Conservation (phyloP, 2,888 invertebrate species). For the Rhingia rostrata region DNA sequence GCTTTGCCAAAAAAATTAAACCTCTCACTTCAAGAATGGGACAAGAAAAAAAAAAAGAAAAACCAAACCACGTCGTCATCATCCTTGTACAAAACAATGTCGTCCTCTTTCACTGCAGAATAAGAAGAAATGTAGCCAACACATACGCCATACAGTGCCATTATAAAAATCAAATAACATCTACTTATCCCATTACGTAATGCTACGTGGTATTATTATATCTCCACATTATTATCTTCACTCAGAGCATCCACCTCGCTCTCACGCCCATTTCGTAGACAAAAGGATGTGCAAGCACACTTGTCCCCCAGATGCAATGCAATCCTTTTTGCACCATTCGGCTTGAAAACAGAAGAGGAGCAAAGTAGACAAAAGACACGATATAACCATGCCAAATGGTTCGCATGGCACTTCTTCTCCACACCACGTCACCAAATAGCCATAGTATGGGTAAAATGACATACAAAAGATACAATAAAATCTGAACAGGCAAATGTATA, state of each 20-base stretch:
- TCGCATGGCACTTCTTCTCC: slow-evolving; percentile 26
- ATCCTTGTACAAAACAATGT: slow-evolving; percentile 21
- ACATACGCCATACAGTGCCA: slow-evolving; percentile 29
- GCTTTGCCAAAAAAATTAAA: slow-evolving; percentile 71
- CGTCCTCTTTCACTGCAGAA: slow-evolving; percentile 16
- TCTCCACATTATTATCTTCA: slow-evolving; percentile 68
- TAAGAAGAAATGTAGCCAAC: slow-evolving; percentile 7
- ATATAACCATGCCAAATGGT: slow-evolving; percentile 64
- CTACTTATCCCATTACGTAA: slow-evolving; percentile 74
- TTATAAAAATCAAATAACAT: slow-evolving; percentile 74
- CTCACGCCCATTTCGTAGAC: background rate
- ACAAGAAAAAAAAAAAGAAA: background rate
- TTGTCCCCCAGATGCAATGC: slow-evolving; percentile 57
- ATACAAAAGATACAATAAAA: slow-evolving; percentile 50
- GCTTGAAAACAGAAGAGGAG: slow-evolving; percentile 42
- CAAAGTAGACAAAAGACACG: slow-evolving; percentile 53
- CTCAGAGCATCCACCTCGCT: slow-evolving; percentile 8
- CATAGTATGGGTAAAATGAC: slow-evolving; percentile 45
- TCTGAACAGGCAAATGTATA: slow-evolving; percentile 10
- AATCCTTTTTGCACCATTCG: slow-evolving; percentile 59
- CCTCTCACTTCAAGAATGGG: slow-evolving; percentile 26
- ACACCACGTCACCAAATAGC: slow-evolving; percentile 4
- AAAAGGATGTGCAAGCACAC: slow-evolving; percentile 72
- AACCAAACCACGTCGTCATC: background rate
- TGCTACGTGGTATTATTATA: slow-evolving; percentile 73